Evolutionary conservation across 2,888 invertebrate genomes (phyloP).

Genomic region (Rhimphoctona megacephalus): DNA sequence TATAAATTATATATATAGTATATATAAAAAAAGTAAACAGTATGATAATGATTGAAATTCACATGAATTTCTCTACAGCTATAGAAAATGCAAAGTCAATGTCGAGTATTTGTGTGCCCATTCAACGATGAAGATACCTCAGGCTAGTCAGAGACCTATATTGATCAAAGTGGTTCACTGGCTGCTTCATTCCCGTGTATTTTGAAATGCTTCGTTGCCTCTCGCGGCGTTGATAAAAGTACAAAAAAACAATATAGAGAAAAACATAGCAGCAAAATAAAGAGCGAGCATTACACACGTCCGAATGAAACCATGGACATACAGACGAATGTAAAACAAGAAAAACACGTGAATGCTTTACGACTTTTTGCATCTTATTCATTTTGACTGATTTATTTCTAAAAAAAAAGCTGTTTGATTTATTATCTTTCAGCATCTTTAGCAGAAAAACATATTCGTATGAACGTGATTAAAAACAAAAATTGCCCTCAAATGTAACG

Average conservation of each 20-base stretch:
- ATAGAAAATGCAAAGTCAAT: background rate
- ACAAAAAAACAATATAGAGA: slow-evolving; percentile 30
- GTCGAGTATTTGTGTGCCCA: slow-evolving; percentile 28
- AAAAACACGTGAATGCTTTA: background rate
- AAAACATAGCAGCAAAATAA: slow-evolving; percentile 11
- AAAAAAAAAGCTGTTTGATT: background rate
- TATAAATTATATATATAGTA: too few relatives aligned
- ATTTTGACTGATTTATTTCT: background rate
- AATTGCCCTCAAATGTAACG: background rate
- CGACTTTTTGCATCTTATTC: background rate
- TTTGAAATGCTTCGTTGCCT: slow-evolving; percentile 52
- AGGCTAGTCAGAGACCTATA: slow-evolving; percentile 28
- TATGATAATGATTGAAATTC: background rate
- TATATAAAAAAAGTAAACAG: too few relatives aligned
- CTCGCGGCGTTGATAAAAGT: slow-evolving; percentile 41
- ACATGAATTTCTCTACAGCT: background rate
- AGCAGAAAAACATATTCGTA: background rate
- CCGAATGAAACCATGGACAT: slow-evolving; percentile 12
- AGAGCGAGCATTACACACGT: slow-evolving; percentile 15
- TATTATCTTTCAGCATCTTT: background rate
- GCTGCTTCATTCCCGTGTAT: slow-evolving; percentile 35
- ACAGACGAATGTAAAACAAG: slow-evolving; percentile 1
- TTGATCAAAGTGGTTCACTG: slow-evolving; percentile 60
- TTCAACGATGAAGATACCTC: slow-evolving; percentile 53
- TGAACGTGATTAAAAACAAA: background rate